Base-by-base conservation (phyloP, 2,113 vertebrate genomes). In the Calidris pygmaea region DNA sequence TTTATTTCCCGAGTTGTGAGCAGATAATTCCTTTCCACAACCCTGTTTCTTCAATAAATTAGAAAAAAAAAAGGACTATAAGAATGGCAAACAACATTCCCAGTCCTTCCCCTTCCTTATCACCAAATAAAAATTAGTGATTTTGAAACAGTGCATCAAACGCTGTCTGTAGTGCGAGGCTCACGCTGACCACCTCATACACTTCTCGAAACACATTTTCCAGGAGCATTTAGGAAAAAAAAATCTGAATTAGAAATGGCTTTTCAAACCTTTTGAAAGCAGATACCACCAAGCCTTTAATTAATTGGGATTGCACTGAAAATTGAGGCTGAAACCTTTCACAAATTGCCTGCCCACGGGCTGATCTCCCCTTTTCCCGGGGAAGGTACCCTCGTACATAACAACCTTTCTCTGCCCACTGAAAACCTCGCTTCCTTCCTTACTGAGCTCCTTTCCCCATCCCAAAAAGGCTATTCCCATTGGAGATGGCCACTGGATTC, bases 331-430 rank as follows among this genome's bases (percentile, higher is more conserved):
- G 65, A 56, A 24, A 14, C 58, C 59, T 43, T 70, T 19, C 63
- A 48, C 26, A 19, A 70, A 10, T 8, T 32, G 35, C 78, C 60
- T 82, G 58, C 62, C 74, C 67, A 5, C 5, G 39, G 43, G 65
- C 35, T 34, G 6, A 4, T 50, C 43, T 65, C 37, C 52, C 91
- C 58, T 73, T 26, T 63, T 52, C 84, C 77, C 32, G 18, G 21
- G 8, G 48, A 21, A 39, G 2, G 12, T 3, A 30, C 52, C 70
- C 1, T 14, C 0, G 2, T 3, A 72, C 20, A 0, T 3, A 62
- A 23, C 4, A 17, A 29, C 10, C 6, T 14, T 62, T 39, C 47
- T 7, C 22, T 59, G 50, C 26, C 59, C 16, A 9, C 16, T 55
- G 56, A 47, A 34, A 71, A 56, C 50, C 19, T 27, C 27, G 14